Conservation (phyloP, 2,888 invertebrate genomes). For the Tuta absoluta region DNA sequence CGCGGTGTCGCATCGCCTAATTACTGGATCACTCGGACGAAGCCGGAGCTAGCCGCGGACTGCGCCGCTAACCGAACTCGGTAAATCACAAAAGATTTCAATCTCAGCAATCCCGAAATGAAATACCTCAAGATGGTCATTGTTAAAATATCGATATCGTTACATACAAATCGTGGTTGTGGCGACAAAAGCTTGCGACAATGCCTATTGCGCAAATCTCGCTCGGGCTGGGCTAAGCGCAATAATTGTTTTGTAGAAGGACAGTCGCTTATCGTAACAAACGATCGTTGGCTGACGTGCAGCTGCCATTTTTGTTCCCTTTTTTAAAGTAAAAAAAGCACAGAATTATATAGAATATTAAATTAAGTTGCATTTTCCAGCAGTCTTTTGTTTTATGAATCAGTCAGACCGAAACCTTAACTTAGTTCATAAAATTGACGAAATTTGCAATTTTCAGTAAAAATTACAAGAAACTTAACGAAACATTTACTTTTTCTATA, state of each 20-base stretch:
- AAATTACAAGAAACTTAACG: conserved; percentile 61
- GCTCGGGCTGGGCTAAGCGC: conserved; percentile 53
- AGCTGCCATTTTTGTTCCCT: conserved; percentile 66
- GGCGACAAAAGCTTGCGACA: conserved; percentile 56
- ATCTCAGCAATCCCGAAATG: conserved; percentile 22
- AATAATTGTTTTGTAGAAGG: conserved; percentile 77
- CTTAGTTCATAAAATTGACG: background rate
- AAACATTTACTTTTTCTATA: conserved; percentile 73
- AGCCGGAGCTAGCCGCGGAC: conserved; percentile 26
- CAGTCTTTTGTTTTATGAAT: background rate
- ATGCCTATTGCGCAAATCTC: conserved; percentile 66
- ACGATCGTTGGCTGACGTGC: conserved; percentile 63
- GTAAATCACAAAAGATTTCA: conserved; percentile 28
- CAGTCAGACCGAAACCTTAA: background rate
- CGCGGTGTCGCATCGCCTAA: conserved; percentile 61
- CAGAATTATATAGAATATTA: conserved; percentile 42
- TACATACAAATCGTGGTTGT: conserved; percentile 47
- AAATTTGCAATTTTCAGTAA: background rate
- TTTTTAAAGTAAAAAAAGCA: conserved; percentile 55
- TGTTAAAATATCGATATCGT: conserved; percentile 47
- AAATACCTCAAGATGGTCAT: conserved; percentile 33
- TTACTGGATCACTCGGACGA: conserved; percentile 48
- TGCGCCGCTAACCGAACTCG: conserved; percentile 44
- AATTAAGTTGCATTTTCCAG: conserved; percentile 25
- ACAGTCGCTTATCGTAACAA: conserved; percentile 64